phyloP scores from a whole-genome alignment of 2,797 vertebrate genomes.

The Epinephelus malabaricus region DNA sequence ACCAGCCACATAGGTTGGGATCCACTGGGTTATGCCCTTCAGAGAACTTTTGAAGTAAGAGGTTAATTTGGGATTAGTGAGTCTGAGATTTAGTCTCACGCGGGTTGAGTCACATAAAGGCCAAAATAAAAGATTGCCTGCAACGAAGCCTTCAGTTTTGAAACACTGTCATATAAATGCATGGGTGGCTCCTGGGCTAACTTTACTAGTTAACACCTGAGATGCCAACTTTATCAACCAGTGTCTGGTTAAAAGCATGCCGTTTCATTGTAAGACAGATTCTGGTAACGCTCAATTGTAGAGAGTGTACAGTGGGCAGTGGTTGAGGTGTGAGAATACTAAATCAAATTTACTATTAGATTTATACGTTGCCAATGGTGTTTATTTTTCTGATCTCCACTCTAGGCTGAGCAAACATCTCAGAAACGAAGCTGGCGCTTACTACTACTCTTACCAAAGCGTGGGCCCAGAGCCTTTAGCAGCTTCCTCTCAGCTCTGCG shows the following conservation, averaged over 20 bases:
- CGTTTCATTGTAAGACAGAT: not conserved
- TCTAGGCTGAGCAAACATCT: slow-evolving; percentile 80
- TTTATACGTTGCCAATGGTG: not conserved
- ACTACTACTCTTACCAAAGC: slow-evolving; percentile 91
- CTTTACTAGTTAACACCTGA: not conserved
- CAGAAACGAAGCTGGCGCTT: slow-evolving; percentile 83
- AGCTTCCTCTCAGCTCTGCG: slow-evolving; percentile 91
- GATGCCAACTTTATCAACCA: not conserved
- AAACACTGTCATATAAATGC: not conserved
- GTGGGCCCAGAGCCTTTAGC: slow-evolving; percentile 92
- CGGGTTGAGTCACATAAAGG: not conserved
- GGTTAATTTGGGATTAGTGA: not conserved
- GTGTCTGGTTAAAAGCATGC: not conserved
- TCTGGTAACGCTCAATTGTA: not conserved
- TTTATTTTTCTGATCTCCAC: slow-evolving; percentile 4
- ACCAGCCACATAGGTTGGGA: not conserved
- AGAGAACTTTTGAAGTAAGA: not conserved
- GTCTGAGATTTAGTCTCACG: not conserved
- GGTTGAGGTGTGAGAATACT: not conserved
- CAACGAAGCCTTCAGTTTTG: not conserved
- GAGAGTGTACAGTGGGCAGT: not conserved
- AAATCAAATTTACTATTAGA: not conserved
- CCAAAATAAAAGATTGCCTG: not conserved
- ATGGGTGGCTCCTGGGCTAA: not conserved
- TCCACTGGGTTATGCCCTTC: not conserved